A percentile compares a stretch with the other conserved stretches of the same genome.
Evolutionary conservation across 2,797 vertebrate species (phyloP).

Genomic region (Melopsittacus undulatus): DNA sequence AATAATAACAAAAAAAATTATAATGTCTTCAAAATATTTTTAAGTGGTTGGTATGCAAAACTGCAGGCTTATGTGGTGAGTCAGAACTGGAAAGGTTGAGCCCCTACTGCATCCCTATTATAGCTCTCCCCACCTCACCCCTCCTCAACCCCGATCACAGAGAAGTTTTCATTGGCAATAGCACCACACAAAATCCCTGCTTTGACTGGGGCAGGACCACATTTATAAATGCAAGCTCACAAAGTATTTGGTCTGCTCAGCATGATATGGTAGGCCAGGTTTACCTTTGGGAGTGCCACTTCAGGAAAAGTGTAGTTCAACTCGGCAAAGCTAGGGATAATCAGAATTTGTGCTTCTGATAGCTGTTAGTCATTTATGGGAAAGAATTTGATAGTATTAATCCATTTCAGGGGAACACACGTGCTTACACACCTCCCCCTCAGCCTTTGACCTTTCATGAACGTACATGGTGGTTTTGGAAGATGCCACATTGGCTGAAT

Average conservation of each 20-base stretch:
- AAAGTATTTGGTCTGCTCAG: not conserved
- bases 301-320: not conserved
- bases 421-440: not conserved
- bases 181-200: not conserved
- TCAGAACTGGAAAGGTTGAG: not conserved
- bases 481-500: not conserved
- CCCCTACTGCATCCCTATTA: not conserved
- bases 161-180: fast-evolving
- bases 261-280: not conserved
- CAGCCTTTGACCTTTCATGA: not conserved
- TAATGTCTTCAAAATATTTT: not conserved
- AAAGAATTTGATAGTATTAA: not conserved
- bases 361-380: not conserved
- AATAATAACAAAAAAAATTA: not conserved
- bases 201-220: not conserved
- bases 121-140: not conserved
- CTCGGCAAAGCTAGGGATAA: not conserved
- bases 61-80: not conserved
- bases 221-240: not conserved
- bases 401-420: not conserved
- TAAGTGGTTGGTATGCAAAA: not conserved
- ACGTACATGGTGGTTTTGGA: fast-evolving
- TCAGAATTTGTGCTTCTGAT: not conserved
- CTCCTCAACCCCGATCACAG: not conserved
- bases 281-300: not conserved